A percentile compares a stretch with the other conserved stretches of the same genome.
Evolutionary conservation across 2,113 vertebrate genomes (phyloP).

Genomic region (Alexandromys fortis): DNA sequence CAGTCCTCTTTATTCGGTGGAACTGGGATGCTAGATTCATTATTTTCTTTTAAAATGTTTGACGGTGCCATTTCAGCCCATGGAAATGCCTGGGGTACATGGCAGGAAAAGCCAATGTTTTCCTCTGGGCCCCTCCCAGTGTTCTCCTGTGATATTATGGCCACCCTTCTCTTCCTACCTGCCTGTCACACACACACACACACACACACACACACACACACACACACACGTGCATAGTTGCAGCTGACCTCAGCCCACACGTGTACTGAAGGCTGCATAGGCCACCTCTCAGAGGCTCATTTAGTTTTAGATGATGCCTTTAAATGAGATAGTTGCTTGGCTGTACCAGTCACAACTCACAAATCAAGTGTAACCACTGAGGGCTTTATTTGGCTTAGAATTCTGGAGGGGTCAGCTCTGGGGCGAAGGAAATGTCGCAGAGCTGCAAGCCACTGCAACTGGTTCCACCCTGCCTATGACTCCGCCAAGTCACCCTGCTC

Average conservation of each 20-base stretch:
- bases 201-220: rapidly evolving
- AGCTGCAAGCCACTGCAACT: not conserved
- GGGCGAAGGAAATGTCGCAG: not conserved
- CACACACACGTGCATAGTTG: not conserved
- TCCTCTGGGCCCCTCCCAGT: not conserved
- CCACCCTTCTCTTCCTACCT: not conserved
- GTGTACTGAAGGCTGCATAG: not conserved
- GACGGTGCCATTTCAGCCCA: not conserved
- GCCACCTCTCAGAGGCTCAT: not conserved
- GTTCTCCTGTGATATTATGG: not conserved
- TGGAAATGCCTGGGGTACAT: not conserved
- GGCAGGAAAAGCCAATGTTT: not conserved
- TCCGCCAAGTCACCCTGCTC: not conserved
- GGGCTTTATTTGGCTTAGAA: not conserved
- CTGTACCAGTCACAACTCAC: not conserved
- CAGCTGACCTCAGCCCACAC: not conserved
- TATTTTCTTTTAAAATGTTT: slow-evolving; percentile 70
- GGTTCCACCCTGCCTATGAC: not conserved
- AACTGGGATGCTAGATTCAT: slow-evolving; percentile 41
- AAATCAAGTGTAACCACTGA: not conserved
- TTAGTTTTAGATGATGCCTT: not conserved
- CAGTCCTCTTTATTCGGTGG: slow-evolving; percentile 26
- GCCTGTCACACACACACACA: not conserved
- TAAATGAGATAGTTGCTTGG: not conserved
- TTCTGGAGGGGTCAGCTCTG: not conserved